Percentiles rank a stretch among this genome's conserved stretches.
These are phyloP conservation scores for Microctenopoma lineatum DNA, from an alignment of 2,797 vertebrate species.

Conservation along the genomic window DNA sequence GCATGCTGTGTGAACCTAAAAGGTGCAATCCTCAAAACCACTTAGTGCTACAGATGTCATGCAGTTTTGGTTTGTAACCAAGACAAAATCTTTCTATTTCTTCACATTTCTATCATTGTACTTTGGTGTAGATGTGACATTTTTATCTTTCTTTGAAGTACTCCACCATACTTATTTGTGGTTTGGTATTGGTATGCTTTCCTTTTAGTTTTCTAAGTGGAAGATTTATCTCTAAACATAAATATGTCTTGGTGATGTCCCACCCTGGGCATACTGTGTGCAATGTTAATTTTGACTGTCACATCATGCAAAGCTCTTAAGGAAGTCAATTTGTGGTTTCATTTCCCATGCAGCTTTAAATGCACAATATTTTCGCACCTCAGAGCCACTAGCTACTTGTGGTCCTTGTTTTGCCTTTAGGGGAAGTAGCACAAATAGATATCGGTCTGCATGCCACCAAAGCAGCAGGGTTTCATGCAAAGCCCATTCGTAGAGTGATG, in stretches of 20 bases:
- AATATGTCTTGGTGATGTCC: conserved; percentile 11
- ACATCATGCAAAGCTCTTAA: conserved; percentile 45
- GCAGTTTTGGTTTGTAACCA: conserved; percentile 25
- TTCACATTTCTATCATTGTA: background rate
- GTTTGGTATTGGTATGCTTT: background rate
- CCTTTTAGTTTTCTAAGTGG: conserved; percentile 1
- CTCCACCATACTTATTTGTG: background rate
- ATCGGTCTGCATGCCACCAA: conserved; percentile 34
- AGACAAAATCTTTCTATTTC: background rate
- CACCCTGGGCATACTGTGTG: conserved; percentile 16
- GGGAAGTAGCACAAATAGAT: conserved; percentile 72
- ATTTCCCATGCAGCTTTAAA: conserved; percentile 67
- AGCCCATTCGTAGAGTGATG: conserved; percentile 9
- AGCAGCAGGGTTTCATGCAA: conserved; percentile 27
- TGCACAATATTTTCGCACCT: conserved; percentile 79
- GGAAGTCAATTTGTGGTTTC: conserved; percentile 65
- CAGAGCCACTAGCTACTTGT: conserved; percentile 50
- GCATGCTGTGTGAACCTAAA: conserved; percentile 10
- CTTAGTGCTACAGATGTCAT: conserved; percentile 11
- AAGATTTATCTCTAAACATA: conserved; percentile 17
- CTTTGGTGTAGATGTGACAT: background rate
- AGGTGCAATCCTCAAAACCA: conserved; percentile 14
- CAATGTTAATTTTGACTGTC: conserved; percentile 14
- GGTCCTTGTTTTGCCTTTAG: conserved; percentile 61
- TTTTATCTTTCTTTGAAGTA: background rate